Conservation (phyloP, 2,888 invertebrate genomes). For the Xanthia icteritia region DNA sequence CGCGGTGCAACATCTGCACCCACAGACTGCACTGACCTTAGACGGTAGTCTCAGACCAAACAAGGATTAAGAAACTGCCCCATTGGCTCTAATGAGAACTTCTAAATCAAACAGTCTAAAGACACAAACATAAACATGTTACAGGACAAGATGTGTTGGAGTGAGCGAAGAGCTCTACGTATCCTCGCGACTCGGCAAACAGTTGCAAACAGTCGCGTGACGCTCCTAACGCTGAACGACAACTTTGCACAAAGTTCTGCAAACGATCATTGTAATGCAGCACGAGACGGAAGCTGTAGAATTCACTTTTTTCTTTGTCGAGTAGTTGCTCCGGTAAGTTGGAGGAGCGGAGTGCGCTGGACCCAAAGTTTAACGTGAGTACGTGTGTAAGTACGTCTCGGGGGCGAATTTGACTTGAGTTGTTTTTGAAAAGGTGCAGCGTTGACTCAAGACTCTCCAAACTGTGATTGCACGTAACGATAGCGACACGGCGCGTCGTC, state of each 20-base stretch:
- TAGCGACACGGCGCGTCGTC: neutral
- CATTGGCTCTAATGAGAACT: neutral
- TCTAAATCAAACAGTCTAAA: slow-evolving; percentile 4
- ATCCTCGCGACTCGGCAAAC: slow-evolving; percentile 18
- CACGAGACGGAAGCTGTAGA: slow-evolving; percentile 24
- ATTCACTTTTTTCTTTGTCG: slow-evolving; percentile 44
- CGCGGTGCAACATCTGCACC: neutral
- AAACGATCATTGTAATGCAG: slow-evolving; percentile 48
- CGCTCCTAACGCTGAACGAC: slow-evolving; percentile 25
- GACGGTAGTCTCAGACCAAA: neutral
- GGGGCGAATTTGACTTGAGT: neutral
- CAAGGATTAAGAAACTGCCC: neutral
- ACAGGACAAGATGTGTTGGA: slow-evolving; percentile 9
- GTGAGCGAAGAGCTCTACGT: slow-evolving; percentile 9
- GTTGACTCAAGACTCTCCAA: neutral
- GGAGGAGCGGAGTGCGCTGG: neutral
- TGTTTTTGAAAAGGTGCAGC: slow-evolving; percentile 15
- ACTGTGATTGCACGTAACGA: slow-evolving; percentile 7
- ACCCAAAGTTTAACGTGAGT: slow-evolving; percentile 23
- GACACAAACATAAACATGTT: slow-evolving; percentile 8
- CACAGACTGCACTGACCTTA: neutral
- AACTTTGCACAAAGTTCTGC: slow-evolving; percentile 40
- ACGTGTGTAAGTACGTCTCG: slow-evolving; percentile 2
- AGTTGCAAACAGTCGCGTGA: slow-evolving; percentile 31
- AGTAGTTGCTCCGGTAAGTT: slow-evolving; percentile 18